Percentiles rank a stretch among this genome's conserved stretches.
phyloP scores from a whole-genome alignment of 2,888 invertebrate genomes.

The Anagyrus pseudococci region DNA sequence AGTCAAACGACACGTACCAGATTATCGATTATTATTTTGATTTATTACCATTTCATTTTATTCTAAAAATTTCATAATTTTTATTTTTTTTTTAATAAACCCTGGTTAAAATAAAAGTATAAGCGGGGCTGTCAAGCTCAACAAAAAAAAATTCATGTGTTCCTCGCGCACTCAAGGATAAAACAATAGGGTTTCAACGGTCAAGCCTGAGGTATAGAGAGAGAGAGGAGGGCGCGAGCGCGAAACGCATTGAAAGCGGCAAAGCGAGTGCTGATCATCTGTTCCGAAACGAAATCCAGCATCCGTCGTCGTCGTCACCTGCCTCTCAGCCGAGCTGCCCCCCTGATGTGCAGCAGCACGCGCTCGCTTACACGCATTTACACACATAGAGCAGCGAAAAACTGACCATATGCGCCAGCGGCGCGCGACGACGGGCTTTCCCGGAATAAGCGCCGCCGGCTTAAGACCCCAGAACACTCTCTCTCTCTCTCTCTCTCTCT shows the following conservation, averaged over 20 bases:
- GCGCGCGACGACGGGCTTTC: constrained; percentile 4
- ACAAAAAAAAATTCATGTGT: not conserved
- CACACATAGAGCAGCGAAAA: not conserved
- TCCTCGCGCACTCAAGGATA: not conserved
- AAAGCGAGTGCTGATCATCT: constrained; percentile 21
- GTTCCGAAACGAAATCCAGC: constrained; percentile 25
- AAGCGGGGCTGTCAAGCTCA: too few species aligned
- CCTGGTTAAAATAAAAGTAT: too few species aligned
- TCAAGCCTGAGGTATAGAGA: constrained; percentile 10
- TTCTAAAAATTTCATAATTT: too few species aligned
- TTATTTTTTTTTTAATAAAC: too few species aligned
- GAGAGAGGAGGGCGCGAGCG: constrained; percentile 32
- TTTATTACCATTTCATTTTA: too few species aligned
- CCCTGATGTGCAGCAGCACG: constrained; percentile 13
- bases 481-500: too few species aligned
- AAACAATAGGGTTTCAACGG: constrained; percentile 31
- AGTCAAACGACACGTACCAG: too few species aligned
- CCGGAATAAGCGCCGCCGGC: constrained; percentile 10
- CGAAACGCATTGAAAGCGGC: constrained; percentile 38
- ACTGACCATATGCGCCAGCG: constrained; percentile 21
- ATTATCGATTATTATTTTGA: too few species aligned
- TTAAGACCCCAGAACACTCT: too few species aligned
- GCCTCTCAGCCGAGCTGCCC: constrained; percentile 4
- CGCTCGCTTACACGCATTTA: not conserved
- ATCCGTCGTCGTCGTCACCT: constrained; percentile 18